Evolutionary conservation across 1,140 invertebrate species (phyloP), one percentile per base, ranked within the genome.

Genomic region (Maniola jurtina): DNA sequence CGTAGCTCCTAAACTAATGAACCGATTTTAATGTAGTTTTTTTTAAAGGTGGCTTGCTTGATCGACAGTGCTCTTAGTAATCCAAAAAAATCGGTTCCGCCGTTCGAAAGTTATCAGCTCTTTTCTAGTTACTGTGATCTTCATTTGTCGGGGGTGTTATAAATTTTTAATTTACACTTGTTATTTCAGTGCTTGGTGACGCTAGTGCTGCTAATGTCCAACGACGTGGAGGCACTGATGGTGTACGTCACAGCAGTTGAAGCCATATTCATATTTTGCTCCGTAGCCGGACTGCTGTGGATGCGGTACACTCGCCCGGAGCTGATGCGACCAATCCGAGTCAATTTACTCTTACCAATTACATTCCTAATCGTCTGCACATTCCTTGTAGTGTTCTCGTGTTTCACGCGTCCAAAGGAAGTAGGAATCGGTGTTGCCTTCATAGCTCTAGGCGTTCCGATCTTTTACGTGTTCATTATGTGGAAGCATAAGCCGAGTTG

Each of bases 171-270:
- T n/a, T n/a, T n/a, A n/a, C n/a, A n/a, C n/a, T n/a, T n/a, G n/a
- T 79, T 81, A 66, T 94, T 94, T 14, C 91, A 96, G 95, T 95
- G 95, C 75, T 75, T 95, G 61, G 92, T 98, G 52, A 98, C 98
- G 0, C 83, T 99, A 35, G 81, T 95, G 9, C 93, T 98, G 75
- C 89, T 99, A n/a, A 92, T 95, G 72, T 95, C 95, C 34, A 94
- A 95, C 77, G 95, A 99, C 85, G 95, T 98, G n/a, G 97, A 97
- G 86, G 93, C 94, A 5, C 93, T 99, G 14, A 98, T 99, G 68
- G 97, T 98, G 83, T 99, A 98, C 86, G 95, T 98, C 25, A 96
- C 96, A 57, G 98, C 98, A 81, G 96, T 98, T 52, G 98, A 99
- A 90, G 95, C 97, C 10, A 90, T 98, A n/a, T 99, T 99, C 81